Base-by-base conservation (phyloP, 2,113 vertebrate species). In the Telmatochromis brichardi region DNA sequence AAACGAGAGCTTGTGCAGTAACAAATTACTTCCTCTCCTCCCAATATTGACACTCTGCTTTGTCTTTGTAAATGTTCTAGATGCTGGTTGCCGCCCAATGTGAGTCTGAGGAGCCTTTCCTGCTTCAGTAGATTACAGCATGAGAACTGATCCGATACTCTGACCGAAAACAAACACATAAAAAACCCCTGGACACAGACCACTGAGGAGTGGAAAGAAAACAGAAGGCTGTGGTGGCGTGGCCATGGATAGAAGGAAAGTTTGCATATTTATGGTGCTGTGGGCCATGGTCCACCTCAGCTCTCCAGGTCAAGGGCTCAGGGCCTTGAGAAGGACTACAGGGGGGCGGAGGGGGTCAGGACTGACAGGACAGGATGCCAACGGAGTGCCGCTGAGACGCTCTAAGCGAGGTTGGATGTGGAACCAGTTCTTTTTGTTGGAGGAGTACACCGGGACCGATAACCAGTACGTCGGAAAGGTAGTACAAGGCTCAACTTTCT, bases 331-430 rank as follows among this genome's bases (percentile, higher is more conserved):
- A 92, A 98, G 98, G 97, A 98, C 97, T 97, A 97, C 95, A 87
- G 94, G 95, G 93, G 96, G 95, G 37, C 95, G 93, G 92, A 96
- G 85, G 94, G 96, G 88, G 89, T 79, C 89, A 15, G 93, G 84
- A 28, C 92, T 93, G 80, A 90, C 88, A 4, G 95, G 93, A 23
- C 82, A 90, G 45, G 92, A 94, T 11, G 90, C 93, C 88, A 93
- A 95, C 86, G 96, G 95, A 21, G 92, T 86, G 91, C 96, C 97
- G 17, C 95, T 98, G 65, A 96, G 92, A 89, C 97, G 98, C 87
- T 98, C 98, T 51, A 99, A 99, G 93, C 97, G 98, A 83, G 98
- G 98, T 14, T 99, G 98, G 98, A 99, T 98, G 98, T 99, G 98
- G 98, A 99, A 99, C 95, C 98, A 99, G 91, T 99, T 99, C 97